These are phyloP conservation scores for Hiodon tergisus DNA, from an alignment of 2,113 vertebrate species.

Conservation along the genomic window DNA sequence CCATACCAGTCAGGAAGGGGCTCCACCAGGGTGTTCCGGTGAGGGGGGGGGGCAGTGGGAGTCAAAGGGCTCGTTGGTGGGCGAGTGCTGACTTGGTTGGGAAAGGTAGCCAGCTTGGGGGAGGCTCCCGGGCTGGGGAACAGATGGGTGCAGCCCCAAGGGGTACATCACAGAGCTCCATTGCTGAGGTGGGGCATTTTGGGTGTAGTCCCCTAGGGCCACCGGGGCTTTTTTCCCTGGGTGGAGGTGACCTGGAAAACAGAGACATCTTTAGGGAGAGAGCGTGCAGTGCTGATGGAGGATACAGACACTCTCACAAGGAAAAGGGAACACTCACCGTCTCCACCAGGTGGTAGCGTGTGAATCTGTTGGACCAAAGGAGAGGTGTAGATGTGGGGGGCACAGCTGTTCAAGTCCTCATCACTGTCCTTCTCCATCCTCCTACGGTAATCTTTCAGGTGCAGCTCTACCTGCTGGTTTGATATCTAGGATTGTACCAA, in stretches of 20 bases:
- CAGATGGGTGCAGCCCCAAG: conserved; percentile 35
- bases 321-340: conserved; percentile 15
- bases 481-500: background rate
- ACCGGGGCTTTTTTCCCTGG: conserved; percentile 17
- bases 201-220: conserved; percentile 21
- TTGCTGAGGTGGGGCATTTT: conserved; percentile 20
- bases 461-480: conserved; percentile 42
- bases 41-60: conserved; percentile 13
- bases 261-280: background rate
- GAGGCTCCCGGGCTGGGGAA: conserved; percentile 19
- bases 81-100: background rate
- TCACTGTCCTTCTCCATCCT: conserved; percentile 25
- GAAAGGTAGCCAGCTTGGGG: background rate
- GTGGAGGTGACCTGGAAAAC: conserved; percentile 25
- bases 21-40: conserved; percentile 23
- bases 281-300: background rate
- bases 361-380: background rate
- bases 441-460: conserved; percentile 29
- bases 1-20: conserved; percentile 20
- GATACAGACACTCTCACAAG: background rate
- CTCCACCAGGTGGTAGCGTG: background rate
- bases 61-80: conserved; percentile 23
- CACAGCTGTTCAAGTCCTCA: background rate
- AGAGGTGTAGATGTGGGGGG: background rate
- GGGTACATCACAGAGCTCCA: conserved; percentile 9